Evolutionary conservation across 2,113 vertebrate species (phyloP).

Genomic region (Okapia johnstoni): DNA sequence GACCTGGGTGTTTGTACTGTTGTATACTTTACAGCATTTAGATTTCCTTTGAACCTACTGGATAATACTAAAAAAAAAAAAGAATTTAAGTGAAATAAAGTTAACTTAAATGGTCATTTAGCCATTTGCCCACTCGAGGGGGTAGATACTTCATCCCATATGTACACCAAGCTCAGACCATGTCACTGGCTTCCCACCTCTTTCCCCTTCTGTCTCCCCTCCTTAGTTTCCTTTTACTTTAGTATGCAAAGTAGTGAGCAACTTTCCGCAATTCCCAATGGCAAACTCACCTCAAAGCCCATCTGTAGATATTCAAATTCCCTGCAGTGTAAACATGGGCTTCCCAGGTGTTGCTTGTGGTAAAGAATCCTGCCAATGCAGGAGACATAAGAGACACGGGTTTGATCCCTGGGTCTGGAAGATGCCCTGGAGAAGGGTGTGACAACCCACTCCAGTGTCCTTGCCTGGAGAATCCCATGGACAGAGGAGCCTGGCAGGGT

Average conservation of each 20-base stretch:
- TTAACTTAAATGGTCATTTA: neutral
- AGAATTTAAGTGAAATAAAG: neutral
- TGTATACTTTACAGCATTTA: neutral
- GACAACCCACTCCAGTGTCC: neutral
- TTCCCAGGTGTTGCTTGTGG: neutral
- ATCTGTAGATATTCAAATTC: neutral
- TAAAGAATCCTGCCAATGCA: neutral
- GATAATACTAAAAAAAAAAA: neutral
- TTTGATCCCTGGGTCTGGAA: neutral
- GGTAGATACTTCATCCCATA: too few species aligned
- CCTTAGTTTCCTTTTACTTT: neutral
- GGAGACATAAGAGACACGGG: neutral
- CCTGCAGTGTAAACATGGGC: neutral
- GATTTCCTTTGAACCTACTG: neutral
- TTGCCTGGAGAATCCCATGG: neutral
- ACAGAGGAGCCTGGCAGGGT: accelerated
- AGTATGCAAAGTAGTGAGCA: neutral
- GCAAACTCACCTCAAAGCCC: neutral
- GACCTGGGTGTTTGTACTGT: neutral
- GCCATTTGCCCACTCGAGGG: too few species aligned
- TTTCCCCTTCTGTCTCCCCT: neutral
- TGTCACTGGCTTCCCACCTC: too few species aligned
- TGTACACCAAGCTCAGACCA: too few species aligned
- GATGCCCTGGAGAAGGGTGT: neutral
- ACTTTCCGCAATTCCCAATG: neutral